Evolutionary conservation across 2,113 vertebrate species (phyloP), one percentile per base, ranked within the genome.

Genomic region (Oreotrochilus melanogaster): DNA sequence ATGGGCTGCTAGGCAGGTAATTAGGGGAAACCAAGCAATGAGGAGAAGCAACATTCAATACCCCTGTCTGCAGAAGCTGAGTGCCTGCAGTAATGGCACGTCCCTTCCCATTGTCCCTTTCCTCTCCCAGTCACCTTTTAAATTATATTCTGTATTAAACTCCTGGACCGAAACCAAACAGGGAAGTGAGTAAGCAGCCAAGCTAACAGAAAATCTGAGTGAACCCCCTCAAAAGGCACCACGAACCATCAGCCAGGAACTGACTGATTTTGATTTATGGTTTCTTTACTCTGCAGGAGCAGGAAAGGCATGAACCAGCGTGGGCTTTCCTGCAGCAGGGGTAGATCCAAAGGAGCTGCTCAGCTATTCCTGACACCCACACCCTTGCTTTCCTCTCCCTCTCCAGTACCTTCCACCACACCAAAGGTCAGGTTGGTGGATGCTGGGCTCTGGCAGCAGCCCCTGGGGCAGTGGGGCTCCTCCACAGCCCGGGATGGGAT

Each of bases 231-330:
- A 15, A 35, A 96, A 91, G 91, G 88, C 90, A 85, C 21, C 8
- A 1, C 1, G 15, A 89, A 13, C 53, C 3, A 4, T 64, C 80
- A 91, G 73, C 86, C 11, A 17, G 79, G 65, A 64, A 45, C 82
- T 23, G 57, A 30, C 57, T 33, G 80, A 18, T 30, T 50, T 42
- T 81, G 94, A 81, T 86, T 84, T 65, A 75, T 19, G 39, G 83
- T 78, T 95, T 94, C 86, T 93, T 93, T 95, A 64, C 58, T 91
- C 78, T 86, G 67, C 51, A 62, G 94, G 91, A 83, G 51, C 86
- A 84, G 86, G 79, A 74, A 58, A 78, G 82, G 64, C 60, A 78
- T 17, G 86, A 88, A 37, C 60, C 42, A 3, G 22, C 9, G 28
- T 19, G 81, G 74, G 84, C 70, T 76, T 61, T 64, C 74, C 71